phyloP scores from a whole-genome alignment of 2,797 vertebrate genomes.

The Cephalopachus bancanus region DNA sequence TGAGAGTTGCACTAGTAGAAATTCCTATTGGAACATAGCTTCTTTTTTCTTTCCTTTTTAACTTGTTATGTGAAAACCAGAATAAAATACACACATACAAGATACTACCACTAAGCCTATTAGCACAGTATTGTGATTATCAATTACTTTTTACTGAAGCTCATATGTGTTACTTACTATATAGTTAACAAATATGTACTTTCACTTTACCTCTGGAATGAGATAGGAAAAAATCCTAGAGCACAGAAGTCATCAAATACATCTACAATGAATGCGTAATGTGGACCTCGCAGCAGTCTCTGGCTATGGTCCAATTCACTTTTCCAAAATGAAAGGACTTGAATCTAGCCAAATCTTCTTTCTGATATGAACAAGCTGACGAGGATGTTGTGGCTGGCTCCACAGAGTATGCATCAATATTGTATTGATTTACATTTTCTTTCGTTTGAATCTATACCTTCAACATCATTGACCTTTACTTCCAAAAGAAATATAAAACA shows the following conservation, averaged over 20 bases:
- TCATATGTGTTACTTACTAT: neutral
- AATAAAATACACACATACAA: conserved; percentile 10
- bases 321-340: conserved; percentile 31
- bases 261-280: neutral
- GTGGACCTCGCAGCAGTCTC: neutral
- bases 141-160: conserved; percentile 36
- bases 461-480: conserved; percentile 33
- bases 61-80: conserved; percentile 6
- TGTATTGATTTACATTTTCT: conserved; percentile 42
- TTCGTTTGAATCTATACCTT: conserved; percentile 46
- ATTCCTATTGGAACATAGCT: neutral
- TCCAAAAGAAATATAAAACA: conserved; percentile 25
- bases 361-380: conserved; percentile 1
- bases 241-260: neutral
- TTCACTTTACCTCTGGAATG: conserved; percentile 15
- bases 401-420: conserved; percentile 10
- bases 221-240: neutral
- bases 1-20: neutral
- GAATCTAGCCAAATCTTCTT: neutral
- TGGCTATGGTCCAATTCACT: neutral
- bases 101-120: conserved; percentile 39
- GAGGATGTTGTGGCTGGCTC: conserved; percentile 31
- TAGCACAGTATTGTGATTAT: neutral
- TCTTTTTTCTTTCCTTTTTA: conserved; percentile 25
- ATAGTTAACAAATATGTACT: neutral